Conservation (phyloP, 2,113 vertebrate species). For the Amphiprion ocellaris region DNA sequence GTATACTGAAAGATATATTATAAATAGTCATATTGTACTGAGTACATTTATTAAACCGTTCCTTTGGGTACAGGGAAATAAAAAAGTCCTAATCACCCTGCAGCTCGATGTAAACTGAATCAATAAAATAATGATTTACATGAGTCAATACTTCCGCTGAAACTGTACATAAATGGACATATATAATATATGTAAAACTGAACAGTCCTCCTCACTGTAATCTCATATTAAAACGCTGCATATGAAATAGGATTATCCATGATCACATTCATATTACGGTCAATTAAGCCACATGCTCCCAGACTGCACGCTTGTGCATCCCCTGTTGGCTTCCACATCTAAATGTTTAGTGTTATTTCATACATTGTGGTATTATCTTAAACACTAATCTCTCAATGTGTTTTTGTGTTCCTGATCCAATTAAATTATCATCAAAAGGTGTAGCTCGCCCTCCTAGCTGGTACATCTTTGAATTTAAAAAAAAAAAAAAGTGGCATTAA, state of each 20-base stretch:
- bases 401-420: neutral
- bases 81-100: too few species aligned
- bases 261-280: constrained; percentile 20
- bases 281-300: constrained; percentile 16
- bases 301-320: neutral
- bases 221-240: constrained; percentile 9
- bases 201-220: constrained; percentile 1
- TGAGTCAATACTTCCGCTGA: neutral
- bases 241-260: constrained; percentile 39
- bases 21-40: too few species aligned
- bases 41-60: too few species aligned
- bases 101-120: too few species aligned
- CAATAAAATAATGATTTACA: neutral
- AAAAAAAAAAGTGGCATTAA: neutral
- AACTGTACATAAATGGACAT: neutral
- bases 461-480: neutral
- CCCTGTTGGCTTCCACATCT: neutral
- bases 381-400: neutral
- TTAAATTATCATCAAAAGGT: neutral
- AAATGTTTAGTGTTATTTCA: neutral
- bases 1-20: too few species aligned
- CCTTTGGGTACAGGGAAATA: too few species aligned
- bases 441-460: neutral
- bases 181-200: neutral
- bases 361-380: neutral